A percentile compares a stretch with the other conserved stretches of the same genome.
Conservation (phyloP, 2,113 vertebrate species). For the Microtus ochrogaster region DNA sequence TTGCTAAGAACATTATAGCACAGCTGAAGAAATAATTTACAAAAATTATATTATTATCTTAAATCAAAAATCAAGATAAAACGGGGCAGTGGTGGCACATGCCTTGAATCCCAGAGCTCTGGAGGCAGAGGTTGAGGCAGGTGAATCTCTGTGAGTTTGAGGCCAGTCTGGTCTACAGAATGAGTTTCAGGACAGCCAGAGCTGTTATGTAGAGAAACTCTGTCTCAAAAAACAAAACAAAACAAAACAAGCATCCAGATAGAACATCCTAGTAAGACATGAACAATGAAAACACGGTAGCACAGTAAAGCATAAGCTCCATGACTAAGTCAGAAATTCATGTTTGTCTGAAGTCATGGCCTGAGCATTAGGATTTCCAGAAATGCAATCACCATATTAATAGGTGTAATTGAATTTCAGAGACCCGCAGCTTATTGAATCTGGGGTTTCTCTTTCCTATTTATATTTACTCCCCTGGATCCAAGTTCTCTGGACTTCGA, state of each 20-base stretch:
- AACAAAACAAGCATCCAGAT: not conserved
- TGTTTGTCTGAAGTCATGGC: not conserved
- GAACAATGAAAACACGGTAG: constrained; percentile 7
- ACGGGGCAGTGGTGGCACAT: accelerated
- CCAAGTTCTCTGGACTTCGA: not conserved
- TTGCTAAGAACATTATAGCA: not conserved
- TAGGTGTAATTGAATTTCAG: not conserved
- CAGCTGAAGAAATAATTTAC: constrained; percentile 21
- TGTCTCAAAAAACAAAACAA: not conserved
- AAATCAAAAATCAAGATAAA: constrained; percentile 48
- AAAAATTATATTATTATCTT: not conserved
- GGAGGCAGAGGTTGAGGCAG: not conserved
- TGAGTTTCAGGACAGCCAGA: not conserved
- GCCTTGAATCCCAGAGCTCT: not conserved
- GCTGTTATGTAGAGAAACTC: not conserved
- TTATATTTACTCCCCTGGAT: not conserved
- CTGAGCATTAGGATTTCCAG: not conserved
- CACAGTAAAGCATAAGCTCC: not conserved
- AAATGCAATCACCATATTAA: not conserved
- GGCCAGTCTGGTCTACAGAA: not conserved
- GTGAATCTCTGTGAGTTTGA: not conserved
- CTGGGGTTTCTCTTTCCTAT: not conserved
- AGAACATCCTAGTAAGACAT: not conserved
- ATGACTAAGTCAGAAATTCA: constrained; percentile 14
- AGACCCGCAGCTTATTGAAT: not conserved